Base-by-base conservation (phyloP, 2,888 invertebrate genomes). In the Stramonita haemastoma region DNA sequence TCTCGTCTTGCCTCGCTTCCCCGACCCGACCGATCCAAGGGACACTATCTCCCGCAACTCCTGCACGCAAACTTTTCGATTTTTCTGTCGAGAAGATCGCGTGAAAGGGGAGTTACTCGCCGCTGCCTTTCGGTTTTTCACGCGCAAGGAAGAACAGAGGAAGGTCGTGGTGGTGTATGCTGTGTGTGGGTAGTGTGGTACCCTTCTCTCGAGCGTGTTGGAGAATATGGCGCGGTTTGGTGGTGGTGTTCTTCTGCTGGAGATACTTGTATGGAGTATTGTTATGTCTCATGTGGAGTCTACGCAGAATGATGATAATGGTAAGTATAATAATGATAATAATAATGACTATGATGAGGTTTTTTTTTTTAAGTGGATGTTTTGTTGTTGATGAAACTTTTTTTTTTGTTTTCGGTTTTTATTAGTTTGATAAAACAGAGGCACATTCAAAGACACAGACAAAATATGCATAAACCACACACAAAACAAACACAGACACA, bases 41-140 rank as follows among this genome's bases (percentile, higher is more conserved):
- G 66, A 66, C 19, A 13, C 17, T 13, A 32, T 34, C 77, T 70
- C 70, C 26, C 26, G 11, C 73, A 73, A 79, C 79, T 34, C 17
- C 79, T 34, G 79, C 79, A 79, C 79, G 79, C 79, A 79, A 79
- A 79, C 79, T 79, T 79, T 79, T 79, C 79, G 79, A 79, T 79
- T 79, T 79, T 79, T 34, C 34, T 79, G 34, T 79, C 79, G 79
- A 79, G 79, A 79, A 79, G 79, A 79, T 19, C n/a, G 79, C 79
- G 79, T n/a, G 79, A 22, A 79, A 34, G 79, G 79, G 79, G 17
- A 34, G n/a, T 8, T 4, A 79, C 79, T 79, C 79, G 79, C 46
- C 79, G 79, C 79, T 34, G 79, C 34, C 79, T 79, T 34, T 22
- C 32, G 73, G 17, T 73, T n/a, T 73, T 73, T 73, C 73, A 11